Conservation (phyloP, 2,797 vertebrate genomes). For the Propithecus deckenii region DNA sequence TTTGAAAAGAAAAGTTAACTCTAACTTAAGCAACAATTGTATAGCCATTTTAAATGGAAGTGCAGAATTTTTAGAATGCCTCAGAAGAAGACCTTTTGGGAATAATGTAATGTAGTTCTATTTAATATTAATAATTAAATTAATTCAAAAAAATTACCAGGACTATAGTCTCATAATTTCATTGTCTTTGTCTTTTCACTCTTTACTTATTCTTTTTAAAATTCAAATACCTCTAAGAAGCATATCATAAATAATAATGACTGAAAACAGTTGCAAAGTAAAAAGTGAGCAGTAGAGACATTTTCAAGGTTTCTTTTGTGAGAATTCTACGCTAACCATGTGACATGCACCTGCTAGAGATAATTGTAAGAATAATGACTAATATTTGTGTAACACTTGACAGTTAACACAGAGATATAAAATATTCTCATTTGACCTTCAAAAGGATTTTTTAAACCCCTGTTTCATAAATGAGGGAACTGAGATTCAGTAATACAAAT, state of each 20-base stretch:
- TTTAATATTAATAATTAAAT: neutral
- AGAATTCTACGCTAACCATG: neutral
- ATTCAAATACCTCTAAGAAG: neutral
- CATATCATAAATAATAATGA: neutral
- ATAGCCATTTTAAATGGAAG: neutral
- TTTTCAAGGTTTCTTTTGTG: neutral
- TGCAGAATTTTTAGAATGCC: neutral
- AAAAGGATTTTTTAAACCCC: neutral
- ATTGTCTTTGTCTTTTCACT: neutral
- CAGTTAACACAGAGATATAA: neutral
- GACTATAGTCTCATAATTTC: neutral
- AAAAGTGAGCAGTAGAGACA: neutral
- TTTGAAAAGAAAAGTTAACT: neutral
- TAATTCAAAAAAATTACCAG: neutral
- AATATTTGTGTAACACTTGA: neutral
- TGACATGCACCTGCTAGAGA: neutral
- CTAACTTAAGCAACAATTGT: neutral
- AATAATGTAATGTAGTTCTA: neutral
- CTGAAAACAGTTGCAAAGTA: neutral
- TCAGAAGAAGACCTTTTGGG: neutral
- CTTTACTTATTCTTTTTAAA: neutral
- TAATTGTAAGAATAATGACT: neutral
- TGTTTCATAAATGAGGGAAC: neutral
- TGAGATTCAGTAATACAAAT: neutral
- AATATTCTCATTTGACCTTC: constrained; percentile 34